Base-by-base conservation (phyloP, 2,113 vertebrate genomes). In the Lepus europaeus region DNA sequence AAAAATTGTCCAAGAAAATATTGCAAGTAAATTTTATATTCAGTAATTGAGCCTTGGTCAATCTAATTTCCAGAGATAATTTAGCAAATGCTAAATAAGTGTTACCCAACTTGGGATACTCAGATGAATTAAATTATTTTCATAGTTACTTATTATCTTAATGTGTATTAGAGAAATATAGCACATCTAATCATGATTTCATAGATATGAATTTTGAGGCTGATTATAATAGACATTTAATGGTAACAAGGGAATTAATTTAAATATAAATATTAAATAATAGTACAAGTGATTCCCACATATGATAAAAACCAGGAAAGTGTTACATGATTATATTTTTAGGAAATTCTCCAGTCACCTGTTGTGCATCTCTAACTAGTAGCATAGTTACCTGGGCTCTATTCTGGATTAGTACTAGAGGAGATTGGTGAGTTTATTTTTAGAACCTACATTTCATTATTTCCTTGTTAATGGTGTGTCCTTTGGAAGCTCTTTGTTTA, bases 51-150 rank as follows among this genome's bases (percentile, higher is more conserved):
- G 84, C 19, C 23, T 13, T 79, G 53, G 19, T 77, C n/a, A 93
- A 74, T 74, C 27, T 87, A 91, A 86, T 95, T 93, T 95, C 29
- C 72, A 69, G 83, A 31, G 6, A 69, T 61, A 80, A 92, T 76
- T 83, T 92, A 20, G 79, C 76, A 70, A 49, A 5, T 29, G 31
- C 7, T n/a, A 87, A 93, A 76, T 22, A 33, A 31, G 13, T 82
- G 51, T 66, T 91, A 87, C 45, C 14, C 56, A 89, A 76, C 27
- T 66, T 95, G 45, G n/a, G 9, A 78, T 93, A 31, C 25, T 20
- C 5, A 82, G 10, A 49, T 80, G 16, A 85, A 93, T 79, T 89
- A 11, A 89, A 51, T 87, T 94, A 83, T 95, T 83, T 95, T 3
- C 63, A 22, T 53, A 93, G 33, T 86, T 79, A 69, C 49, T 36